Percentiles rank a stretch among this genome's conserved stretches.
Evolutionary conservation across 2,113 vertebrate genomes (phyloP).

Genomic region (Gallinago undulata): DNA sequence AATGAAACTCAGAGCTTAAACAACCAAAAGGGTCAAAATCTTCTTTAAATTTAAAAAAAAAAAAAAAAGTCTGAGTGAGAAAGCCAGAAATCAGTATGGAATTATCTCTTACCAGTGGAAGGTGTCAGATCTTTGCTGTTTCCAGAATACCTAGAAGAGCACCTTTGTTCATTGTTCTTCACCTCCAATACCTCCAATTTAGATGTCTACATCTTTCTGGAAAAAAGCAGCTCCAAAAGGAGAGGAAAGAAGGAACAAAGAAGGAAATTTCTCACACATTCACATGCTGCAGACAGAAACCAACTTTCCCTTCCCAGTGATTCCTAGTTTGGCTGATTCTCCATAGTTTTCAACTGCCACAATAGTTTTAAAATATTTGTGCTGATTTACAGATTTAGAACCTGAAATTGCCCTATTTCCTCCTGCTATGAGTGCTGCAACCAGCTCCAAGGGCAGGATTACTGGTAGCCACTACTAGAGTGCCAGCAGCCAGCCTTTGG

Average conservation of each 20-base stretch:
- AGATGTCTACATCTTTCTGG: background rate
- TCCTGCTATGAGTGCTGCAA: background rate
- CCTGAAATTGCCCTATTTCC: background rate
- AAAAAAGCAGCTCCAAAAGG: background rate
- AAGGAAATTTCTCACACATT: background rate
- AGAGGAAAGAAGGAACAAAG: background rate
- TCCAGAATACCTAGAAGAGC: background rate
- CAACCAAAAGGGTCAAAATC: background rate
- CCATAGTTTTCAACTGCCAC: background rate
- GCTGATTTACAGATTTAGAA: background rate
- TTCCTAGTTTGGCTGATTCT: background rate
- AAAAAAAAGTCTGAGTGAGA: background rate
- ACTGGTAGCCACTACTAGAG: background rate
- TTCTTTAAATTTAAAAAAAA: background rate
- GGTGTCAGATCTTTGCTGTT: background rate
- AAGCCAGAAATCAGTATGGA: background rate
- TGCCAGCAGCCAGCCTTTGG: background rate
- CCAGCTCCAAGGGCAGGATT: background rate
- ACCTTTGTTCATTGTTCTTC: background rate
- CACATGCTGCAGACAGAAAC: background rate
- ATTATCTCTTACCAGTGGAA: background rate
- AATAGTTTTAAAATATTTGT: background rate
- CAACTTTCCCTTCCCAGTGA: background rate
- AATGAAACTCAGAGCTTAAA: background rate
- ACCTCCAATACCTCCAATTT: background rate